These are phyloP conservation scores for Peromyscus polionotus DNA, from an alignment of 2,113 vertebrate species.

Conservation along the genomic window DNA sequence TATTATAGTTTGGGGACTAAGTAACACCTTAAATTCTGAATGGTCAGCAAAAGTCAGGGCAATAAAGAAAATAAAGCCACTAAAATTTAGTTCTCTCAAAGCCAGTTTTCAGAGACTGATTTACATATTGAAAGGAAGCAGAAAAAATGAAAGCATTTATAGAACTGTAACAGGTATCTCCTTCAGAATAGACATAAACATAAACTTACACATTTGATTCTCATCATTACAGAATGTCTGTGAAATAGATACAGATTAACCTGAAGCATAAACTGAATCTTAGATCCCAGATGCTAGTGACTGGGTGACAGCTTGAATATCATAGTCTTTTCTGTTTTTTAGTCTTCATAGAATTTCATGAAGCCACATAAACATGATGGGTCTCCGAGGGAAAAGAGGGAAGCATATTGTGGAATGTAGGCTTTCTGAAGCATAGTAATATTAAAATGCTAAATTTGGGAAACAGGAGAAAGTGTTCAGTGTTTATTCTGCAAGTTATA, in stretches of 20 bases:
- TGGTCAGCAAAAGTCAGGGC: conserved; percentile 8
- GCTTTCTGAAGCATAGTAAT: background rate
- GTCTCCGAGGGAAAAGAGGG: background rate
- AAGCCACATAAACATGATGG: background rate
- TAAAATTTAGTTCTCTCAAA: conserved; percentile 35
- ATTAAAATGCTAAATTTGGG: conserved; percentile 47
- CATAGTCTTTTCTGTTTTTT: conserved; percentile 42
- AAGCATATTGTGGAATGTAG: background rate
- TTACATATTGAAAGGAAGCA: conserved; percentile 36
- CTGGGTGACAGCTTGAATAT: background rate
- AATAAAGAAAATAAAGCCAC: conserved; percentile 46
- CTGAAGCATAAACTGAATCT: background rate
- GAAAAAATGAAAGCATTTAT: conserved; percentile 43
- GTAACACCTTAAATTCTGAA: conserved; percentile 28
- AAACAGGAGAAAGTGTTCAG: background rate
- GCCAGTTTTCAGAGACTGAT: conserved; percentile 33
- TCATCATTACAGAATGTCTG: conserved; percentile 35
- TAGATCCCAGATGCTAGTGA: background rate
- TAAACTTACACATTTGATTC: background rate
- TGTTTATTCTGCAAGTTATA: conserved; percentile 11
- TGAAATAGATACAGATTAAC: conserved; percentile 43
- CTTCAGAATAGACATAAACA: background rate
- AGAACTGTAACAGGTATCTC: background rate
- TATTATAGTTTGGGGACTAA: background rate
- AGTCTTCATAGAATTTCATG: background rate